These are phyloP conservation scores for Hyposoter didymator DNA, from an alignment of 2,888 invertebrate genomes.

Conservation along the genomic window DNA sequence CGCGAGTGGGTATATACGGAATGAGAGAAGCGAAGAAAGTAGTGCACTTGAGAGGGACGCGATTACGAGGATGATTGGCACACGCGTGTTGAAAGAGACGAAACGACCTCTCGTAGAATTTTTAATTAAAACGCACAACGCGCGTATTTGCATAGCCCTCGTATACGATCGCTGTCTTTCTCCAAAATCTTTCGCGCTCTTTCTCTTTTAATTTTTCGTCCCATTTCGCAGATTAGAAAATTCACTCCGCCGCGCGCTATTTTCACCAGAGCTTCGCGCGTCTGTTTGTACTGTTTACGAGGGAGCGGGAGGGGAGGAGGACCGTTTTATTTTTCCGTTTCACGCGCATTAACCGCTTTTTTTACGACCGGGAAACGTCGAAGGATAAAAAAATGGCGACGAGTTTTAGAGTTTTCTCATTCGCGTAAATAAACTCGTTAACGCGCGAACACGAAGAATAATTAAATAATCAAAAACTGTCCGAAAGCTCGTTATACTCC, in stretches of 20 bases:
- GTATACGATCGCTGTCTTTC: slow-evolving; percentile 29
- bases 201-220: not conserved
- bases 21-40: slow-evolving; percentile 2
- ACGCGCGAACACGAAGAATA: not conserved
- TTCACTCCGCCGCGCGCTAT: not conserved
- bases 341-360: not conserved
- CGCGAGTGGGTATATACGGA: not conserved
- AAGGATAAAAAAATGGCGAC: not conserved
- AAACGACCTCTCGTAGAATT: slow-evolving; percentile 64
- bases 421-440: not conserved
- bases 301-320: not conserved
- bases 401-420: not conserved
- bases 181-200: not conserved
- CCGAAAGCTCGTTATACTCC: not conserved
- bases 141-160: slow-evolving; percentile 65
- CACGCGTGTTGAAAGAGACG: slow-evolving; percentile 35
- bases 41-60: slow-evolving; percentile 43
- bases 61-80: slow-evolving; percentile 60
- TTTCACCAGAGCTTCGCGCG: not conserved
- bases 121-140: slow-evolving; percentile 68
- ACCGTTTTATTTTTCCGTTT: slow-evolving; percentile 2
- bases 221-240: slow-evolving; percentile 8
- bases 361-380: not conserved
- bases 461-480: not conserved
- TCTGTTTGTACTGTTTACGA: slow-evolving; percentile 3